Percentiles rank a stretch among this genome's conserved stretches.
phyloP scores from a whole-genome alignment of 2,888 invertebrate genomes.

The Acleris emargana region DNA sequence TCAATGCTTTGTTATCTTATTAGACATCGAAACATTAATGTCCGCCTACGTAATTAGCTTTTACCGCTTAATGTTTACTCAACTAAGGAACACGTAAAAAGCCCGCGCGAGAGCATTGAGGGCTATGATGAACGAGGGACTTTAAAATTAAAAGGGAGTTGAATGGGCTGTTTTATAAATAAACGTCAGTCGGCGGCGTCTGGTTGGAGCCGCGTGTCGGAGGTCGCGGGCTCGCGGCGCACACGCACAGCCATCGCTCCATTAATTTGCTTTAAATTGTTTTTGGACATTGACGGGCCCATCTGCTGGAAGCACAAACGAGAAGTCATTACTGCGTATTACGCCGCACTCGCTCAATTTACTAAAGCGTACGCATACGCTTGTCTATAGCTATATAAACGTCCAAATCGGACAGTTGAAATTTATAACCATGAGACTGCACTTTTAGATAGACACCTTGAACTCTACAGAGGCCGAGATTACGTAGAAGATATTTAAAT shows the following conservation, averaged over 20 bases:
- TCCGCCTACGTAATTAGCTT: conserved; percentile 16
- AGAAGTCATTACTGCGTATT: conserved; percentile 36
- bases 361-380: conserved; percentile 26
- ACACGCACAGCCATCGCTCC: conserved; percentile 47
- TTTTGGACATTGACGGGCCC: conserved; percentile 55
- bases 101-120: conserved; percentile 11
- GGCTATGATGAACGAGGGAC: conserved; percentile 35
- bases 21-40: conserved; percentile 8
- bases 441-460: conserved; percentile 28
- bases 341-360: conserved; percentile 30
- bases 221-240: conserved; percentile 54
- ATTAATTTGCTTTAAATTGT: conserved; percentile 46
- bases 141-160: conserved; percentile 55
- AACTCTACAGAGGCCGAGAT: conserved; percentile 28
- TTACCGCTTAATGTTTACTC: conserved; percentile 11
- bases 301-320: conserved; percentile 47
- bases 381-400: conserved; percentile 28
- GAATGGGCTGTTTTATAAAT: conserved; percentile 71
- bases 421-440: conserved; percentile 36
- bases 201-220: conserved; percentile 45
- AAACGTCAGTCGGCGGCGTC: conserved; percentile 58
- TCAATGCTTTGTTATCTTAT: conserved; percentile 21
- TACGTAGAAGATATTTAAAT: conserved; percentile 24
- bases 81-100: conserved; percentile 7
- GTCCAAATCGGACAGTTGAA: conserved; percentile 31